A percentile compares a stretch with the other conserved stretches of the same genome.
phyloP scores from a whole-genome alignment of 2,113 vertebrate genomes.

The Cygnus atratus region DNA sequence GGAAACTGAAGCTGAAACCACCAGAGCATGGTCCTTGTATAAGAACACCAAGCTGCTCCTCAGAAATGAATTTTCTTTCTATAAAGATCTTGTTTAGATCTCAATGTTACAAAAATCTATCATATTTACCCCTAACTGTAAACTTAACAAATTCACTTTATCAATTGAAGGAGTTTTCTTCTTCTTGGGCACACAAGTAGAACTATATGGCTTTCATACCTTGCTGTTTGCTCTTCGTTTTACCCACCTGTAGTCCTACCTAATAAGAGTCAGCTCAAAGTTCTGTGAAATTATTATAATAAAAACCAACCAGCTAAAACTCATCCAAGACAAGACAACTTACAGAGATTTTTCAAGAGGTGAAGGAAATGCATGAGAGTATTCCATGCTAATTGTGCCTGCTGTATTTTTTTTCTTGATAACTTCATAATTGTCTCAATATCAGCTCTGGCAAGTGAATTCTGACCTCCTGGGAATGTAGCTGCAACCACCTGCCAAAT shows the following conservation, averaged over 20 bases:
- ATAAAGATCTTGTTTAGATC: not conserved
- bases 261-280: not conserved
- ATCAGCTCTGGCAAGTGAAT: not conserved
- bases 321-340: not conserved
- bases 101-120: not conserved
- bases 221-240: not conserved
- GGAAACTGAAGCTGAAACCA: not conserved
- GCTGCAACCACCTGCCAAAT: not conserved
- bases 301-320: not conserved
- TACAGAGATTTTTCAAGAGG: not conserved
- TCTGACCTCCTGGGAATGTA: not conserved
- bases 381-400: not conserved
- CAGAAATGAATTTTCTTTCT: not conserved
- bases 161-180: not conserved
- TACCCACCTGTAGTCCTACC: not conserved
- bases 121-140: not conserved
- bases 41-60: not conserved
- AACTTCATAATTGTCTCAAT: not conserved
- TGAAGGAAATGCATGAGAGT: not conserved
- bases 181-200: not conserved
- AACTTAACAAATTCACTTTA: not conserved
- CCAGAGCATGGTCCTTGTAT: not conserved
- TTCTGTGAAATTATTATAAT: not conserved
- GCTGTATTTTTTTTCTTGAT: fast-evolving
- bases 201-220: not conserved